phyloP scores from a whole-genome alignment of 2,888 invertebrate species.

The Sclerodermus sp. region DNA sequence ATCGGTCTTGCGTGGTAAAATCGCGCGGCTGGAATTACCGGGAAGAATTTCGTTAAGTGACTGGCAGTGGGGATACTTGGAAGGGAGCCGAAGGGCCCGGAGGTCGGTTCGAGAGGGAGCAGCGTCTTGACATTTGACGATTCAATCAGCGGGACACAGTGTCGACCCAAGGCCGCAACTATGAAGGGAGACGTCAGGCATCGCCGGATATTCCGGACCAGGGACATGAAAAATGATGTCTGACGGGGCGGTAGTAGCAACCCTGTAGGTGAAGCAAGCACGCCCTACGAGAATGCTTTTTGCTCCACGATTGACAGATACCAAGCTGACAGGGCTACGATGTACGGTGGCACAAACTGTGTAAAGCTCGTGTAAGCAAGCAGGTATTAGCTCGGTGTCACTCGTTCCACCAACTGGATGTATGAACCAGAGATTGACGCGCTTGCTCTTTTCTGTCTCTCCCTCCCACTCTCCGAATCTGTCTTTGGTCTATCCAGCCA shows the following conservation, averaged over 20 bases:
- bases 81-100: too few relatives aligned
- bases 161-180: constrained; percentile 25
- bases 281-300: constrained; percentile 28
- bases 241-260: constrained; percentile 21
- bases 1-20: constrained; percentile 15
- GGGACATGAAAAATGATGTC: constrained; percentile 44
- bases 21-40: constrained; percentile 18
- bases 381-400: constrained; percentile 25
- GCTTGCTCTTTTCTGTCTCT: not conserved
- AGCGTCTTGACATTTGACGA: constrained; percentile 38
- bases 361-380: constrained; percentile 24
- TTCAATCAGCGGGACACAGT: constrained; percentile 45
- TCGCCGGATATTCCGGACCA: constrained; percentile 31
- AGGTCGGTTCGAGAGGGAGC: constrained; percentile 4
- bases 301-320: constrained; percentile 29
- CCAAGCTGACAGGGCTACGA: constrained; percentile 14
- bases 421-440: constrained; percentile 9
- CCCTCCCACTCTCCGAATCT: too few relatives aligned
- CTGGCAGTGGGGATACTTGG: constrained; percentile 1
- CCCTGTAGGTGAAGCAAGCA: constrained; percentile 12
- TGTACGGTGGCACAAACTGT: constrained; percentile 16
- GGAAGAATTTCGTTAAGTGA: constrained; percentile 20
- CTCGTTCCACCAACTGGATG: constrained; percentile 11
- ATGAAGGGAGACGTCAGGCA: constrained; percentile 31
- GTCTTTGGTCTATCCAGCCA: too few relatives aligned